Evolutionary conservation across 2,888 invertebrate species (phyloP).

Genomic region (Shargacucullia verbasci): DNA sequence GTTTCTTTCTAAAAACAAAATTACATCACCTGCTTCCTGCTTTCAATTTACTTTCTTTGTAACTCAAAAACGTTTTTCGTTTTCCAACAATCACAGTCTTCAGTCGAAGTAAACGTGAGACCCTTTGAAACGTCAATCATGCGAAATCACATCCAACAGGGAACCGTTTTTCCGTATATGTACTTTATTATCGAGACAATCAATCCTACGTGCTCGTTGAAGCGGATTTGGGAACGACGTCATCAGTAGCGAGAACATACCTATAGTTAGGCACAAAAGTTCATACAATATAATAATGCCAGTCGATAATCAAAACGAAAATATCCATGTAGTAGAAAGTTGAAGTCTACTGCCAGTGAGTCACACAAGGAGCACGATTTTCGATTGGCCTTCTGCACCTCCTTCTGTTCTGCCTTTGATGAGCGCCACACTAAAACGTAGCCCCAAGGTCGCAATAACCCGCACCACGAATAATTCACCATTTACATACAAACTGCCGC

Average conservation of each 20-base stretch:
- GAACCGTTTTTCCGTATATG: slow-evolving; percentile 25
- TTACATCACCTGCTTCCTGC: background rate
- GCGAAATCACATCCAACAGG: slow-evolving; percentile 17
- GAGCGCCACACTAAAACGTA: slow-evolving; percentile 51
- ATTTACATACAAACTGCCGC: slow-evolving; percentile 75
- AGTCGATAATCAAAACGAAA: too few relatives aligned
- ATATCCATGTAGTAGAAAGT: too few relatives aligned
- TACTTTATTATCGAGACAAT: slow-evolving; percentile 50
- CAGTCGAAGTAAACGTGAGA: slow-evolving; percentile 13
- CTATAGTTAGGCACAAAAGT: slow-evolving; percentile 2
- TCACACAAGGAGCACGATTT: too few relatives aligned
- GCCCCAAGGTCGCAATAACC: slow-evolving; percentile 55
- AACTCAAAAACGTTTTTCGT: slow-evolving; percentile 9
- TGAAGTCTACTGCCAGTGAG: too few relatives aligned
- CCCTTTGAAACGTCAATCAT: slow-evolving; percentile 10
- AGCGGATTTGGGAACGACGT: slow-evolving; percentile 21
- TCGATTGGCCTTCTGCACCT: background rate
- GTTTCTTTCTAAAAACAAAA: background rate
- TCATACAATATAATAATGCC: background rate
- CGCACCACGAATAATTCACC: slow-evolving; percentile 63
- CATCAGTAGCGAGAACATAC: slow-evolving; percentile 3
- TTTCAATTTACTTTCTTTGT: slow-evolving; percentile 1
- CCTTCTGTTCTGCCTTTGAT: slow-evolving; percentile 24
- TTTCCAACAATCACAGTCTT: slow-evolving; percentile 20
- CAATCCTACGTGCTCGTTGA: slow-evolving; percentile 32